Evolutionary conservation across 2,888 invertebrate species (phyloP).

Genomic region (Diplolepis rosae): DNA sequence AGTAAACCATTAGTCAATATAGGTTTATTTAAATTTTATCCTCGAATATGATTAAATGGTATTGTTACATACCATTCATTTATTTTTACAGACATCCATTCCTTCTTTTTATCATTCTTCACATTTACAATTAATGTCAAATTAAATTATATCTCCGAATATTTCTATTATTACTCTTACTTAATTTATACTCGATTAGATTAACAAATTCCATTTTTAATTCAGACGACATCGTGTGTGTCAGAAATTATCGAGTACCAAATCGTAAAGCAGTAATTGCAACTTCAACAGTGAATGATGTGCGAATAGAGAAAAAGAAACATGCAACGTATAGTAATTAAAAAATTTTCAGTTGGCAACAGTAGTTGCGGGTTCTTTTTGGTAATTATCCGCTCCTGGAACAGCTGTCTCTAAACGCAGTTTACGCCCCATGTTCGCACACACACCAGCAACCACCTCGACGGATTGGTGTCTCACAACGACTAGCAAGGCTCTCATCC

Average conservation of each 20-base stretch:
- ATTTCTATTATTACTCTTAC: too few species aligned
- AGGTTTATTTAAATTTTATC: not conserved
- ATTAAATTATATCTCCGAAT: too few species aligned
- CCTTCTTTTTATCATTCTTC: too few species aligned
- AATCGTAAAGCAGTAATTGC: not conserved
- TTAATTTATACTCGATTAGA: too few species aligned
- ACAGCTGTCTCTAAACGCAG: constrained; percentile 72
- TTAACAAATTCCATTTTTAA: too few species aligned
- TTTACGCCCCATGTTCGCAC: constrained; percentile 62
- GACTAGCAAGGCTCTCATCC: constrained; percentile 58
- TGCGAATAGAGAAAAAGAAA: not conserved
- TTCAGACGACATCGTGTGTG: too few species aligned
- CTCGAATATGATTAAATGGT: not conserved
- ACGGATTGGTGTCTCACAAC: constrained; percentile 52
- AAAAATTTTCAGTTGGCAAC: constrained; percentile 10
- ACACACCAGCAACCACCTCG: constrained; percentile 39
- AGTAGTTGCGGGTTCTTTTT: constrained; percentile 14
- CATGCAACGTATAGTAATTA: not conserved
- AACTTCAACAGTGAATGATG: not conserved
- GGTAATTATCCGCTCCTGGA: constrained; percentile 63
- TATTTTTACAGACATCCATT: too few species aligned
- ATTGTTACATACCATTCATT: too few species aligned
- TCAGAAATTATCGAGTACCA: too few species aligned
- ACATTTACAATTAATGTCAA: too few species aligned
- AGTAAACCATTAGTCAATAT: not conserved